Evolutionary conservation across 92 coral and sea anemone genomes (phyloP).

Genomic region (Palythoa caribaeorum): DNA sequence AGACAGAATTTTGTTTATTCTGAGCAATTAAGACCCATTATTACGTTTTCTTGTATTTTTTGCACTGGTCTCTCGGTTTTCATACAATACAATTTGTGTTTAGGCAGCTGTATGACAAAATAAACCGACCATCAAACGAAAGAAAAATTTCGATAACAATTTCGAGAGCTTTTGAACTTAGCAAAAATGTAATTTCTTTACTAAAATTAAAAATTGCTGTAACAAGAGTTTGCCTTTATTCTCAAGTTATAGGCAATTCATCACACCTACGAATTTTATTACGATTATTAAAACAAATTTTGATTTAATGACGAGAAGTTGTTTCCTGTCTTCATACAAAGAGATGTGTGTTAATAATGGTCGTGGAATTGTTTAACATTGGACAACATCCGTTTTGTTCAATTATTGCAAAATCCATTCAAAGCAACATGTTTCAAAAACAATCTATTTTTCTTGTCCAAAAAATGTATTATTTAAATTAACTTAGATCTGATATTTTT

Average conservation of each 20-base stretch:
- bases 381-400: conserved; percentile 33
- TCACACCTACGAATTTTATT: conserved; percentile 27
- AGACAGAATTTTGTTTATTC: conserved; percentile 30
- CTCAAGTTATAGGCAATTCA: conserved; percentile 13
- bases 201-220: neutral
- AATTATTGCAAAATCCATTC: conserved; percentile 12
- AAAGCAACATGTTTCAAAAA: neutral
- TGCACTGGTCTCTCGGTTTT: neutral
- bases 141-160: neutral
- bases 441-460: neutral
- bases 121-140: neutral
- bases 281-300: conserved; percentile 22
- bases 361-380: neutral
- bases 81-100: neutral
- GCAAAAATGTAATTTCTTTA: neutral
- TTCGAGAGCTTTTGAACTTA: neutral
- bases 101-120: conserved; percentile 10
- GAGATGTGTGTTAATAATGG: neutral
- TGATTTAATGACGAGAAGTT: neutral
- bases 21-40: conserved; percentile 4
- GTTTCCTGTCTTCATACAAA: conserved; percentile 36
- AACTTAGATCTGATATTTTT: neutral
- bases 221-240: neutral
- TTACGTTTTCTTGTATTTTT: neutral
- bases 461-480: no score